Percentiles rank a stretch among this genome's conserved stretches.
These are phyloP conservation scores for Adrianichthys oophorus DNA, from an alignment of 2,797 vertebrate species.

Conservation along the genomic window DNA sequence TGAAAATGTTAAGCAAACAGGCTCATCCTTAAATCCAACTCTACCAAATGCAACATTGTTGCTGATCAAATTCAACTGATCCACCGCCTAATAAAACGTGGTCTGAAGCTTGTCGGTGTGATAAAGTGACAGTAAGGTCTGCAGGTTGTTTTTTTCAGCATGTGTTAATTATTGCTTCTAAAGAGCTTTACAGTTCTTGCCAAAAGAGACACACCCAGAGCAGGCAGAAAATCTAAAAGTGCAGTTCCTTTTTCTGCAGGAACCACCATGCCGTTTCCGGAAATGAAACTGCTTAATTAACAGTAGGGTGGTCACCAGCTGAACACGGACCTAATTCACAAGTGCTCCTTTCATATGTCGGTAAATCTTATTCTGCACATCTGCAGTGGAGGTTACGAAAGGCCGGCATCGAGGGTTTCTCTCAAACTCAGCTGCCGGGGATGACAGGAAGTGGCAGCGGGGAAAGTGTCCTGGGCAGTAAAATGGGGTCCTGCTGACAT, in stretches of 20 bases:
- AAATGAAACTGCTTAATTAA: conserved; percentile 49
- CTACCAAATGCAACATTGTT: too few relatives aligned
- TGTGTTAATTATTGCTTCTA: conserved; percentile 76
- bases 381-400: conserved; percentile 5
- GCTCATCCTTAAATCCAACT: too few relatives aligned
- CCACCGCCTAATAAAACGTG: too few relatives aligned
- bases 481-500: conserved; percentile 74
- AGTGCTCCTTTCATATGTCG: not conserved
- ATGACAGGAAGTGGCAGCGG: conserved; percentile 68
- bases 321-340: conserved; percentile 13
- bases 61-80: too few relatives aligned
- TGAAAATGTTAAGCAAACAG: too few relatives aligned
- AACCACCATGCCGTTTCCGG: conserved; percentile 53
- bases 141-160: conserved; percentile 33
- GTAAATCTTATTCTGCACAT: not conserved
- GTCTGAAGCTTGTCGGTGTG: too few relatives aligned
- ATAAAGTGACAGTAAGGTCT: conserved; percentile 18
- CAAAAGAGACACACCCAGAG: conserved; percentile 71
- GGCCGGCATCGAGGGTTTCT: conserved; percentile 21
- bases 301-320: conserved; percentile 11
- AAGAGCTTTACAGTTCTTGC: conserved; percentile 63
- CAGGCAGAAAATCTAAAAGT: conserved; percentile 59
- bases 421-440: conserved; percentile 29
- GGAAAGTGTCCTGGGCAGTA: conserved; percentile 64
- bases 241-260: conserved; percentile 66